Conservation (phyloP, 2,113 vertebrate genomes). For the Oceanodroma tethys region DNA sequence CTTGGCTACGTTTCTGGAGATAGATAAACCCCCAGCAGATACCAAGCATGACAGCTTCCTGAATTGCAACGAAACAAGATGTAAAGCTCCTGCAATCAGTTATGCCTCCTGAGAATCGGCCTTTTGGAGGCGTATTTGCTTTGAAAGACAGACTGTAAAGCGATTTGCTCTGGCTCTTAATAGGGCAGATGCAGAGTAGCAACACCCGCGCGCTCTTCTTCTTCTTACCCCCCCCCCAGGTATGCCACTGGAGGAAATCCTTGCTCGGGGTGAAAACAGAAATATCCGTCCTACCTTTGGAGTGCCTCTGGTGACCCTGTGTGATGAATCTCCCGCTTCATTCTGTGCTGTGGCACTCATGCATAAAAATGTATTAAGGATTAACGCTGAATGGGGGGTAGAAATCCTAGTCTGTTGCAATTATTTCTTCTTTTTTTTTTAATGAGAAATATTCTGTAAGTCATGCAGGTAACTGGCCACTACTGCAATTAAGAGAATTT, state of each 20-base stretch:
- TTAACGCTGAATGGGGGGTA: not conserved
- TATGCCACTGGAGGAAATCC: not conserved
- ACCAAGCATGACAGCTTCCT: not conserved
- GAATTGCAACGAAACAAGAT: not conserved
- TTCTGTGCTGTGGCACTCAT: fast-evolving
- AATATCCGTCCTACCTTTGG: not conserved
- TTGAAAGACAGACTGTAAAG: not conserved
- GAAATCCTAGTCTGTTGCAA: not conserved
- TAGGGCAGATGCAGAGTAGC: not conserved
- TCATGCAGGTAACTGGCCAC: not conserved
- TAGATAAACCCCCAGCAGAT: not conserved
- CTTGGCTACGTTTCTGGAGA: not conserved
- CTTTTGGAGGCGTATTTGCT: not conserved
- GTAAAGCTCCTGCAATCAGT: not conserved
- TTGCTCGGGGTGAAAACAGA: not conserved
- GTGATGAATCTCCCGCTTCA: not conserved
- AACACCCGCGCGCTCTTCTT: not conserved
- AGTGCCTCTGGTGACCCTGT: not conserved
- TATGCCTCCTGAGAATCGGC: not conserved
- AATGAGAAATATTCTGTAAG: not conserved
- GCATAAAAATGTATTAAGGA: not conserved
- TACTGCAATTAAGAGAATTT: not conserved
- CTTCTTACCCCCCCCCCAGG: no score
- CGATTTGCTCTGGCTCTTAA: not conserved
- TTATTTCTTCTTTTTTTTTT: not conserved